These are phyloP conservation scores for Aethina tumida DNA, from an alignment of 1,140 invertebrate genomes.

Conservation along the genomic window DNA sequence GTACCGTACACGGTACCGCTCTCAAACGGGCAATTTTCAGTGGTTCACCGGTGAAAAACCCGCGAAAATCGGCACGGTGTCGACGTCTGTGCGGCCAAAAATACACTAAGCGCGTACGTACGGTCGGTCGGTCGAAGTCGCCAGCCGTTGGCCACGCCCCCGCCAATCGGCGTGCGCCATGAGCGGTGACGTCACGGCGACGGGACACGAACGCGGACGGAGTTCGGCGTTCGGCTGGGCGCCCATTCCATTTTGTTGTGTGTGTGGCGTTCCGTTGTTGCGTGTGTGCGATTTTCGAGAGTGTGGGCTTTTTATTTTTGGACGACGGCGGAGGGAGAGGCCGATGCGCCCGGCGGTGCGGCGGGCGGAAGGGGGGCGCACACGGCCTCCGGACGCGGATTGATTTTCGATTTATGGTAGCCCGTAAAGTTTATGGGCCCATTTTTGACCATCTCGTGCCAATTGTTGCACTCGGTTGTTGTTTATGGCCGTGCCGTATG, in stretches of 20 bases:
- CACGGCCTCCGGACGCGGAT: too few relatives aligned
- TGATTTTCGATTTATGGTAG: too few relatives aligned
- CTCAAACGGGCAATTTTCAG: constrained; percentile 15
- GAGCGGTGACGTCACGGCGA: constrained; percentile 31
- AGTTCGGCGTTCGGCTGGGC: constrained; percentile 12
- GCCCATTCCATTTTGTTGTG: constrained; percentile 34
- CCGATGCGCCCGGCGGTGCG: background rate
- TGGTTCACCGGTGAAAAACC: constrained; percentile 15
- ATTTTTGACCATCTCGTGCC: too few relatives aligned
- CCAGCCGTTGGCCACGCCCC: constrained; percentile 31
- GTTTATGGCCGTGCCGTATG: too few relatives aligned
- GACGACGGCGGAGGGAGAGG: constrained; percentile 1
- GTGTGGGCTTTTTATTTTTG: constrained; percentile 23
- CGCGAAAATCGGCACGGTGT: constrained; percentile 19
- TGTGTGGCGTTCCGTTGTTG: too few relatives aligned
- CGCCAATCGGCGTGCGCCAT: constrained; percentile 25
- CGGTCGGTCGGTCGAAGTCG: too few relatives aligned
- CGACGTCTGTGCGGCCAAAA: constrained; percentile 21
- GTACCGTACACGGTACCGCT: constrained; percentile 14
- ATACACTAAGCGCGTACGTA: constrained; percentile 27
- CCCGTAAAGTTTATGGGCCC: too few relatives aligned
- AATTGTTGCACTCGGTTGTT: too few relatives aligned
- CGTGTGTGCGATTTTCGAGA: constrained; percentile 21
- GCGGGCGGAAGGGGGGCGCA: background rate
- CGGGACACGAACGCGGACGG: constrained; percentile 18